phyloP scores from a whole-genome alignment of 2,888 invertebrate genomes.

The Aquatica leii region DNA sequence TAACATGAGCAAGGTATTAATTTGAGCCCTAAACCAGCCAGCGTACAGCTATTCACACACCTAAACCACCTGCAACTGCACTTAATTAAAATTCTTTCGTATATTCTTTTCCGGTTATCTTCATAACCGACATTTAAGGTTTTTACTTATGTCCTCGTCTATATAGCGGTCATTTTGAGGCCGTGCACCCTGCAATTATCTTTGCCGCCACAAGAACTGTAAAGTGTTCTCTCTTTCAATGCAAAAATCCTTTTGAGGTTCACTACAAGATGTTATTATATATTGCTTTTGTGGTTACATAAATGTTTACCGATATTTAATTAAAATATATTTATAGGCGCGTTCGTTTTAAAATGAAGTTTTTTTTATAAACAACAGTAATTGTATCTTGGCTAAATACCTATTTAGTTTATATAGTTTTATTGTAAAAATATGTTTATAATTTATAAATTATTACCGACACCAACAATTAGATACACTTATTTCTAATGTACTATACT shows the following conservation, averaged over 20 bases:
- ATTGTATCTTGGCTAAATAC: too few relatives aligned
- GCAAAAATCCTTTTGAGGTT: background rate
- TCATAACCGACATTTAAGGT: slow-evolving; percentile 40
- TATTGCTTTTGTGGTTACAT: too few relatives aligned
- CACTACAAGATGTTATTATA: too few relatives aligned
- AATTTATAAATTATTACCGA: too few relatives aligned
- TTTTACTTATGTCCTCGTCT: slow-evolving; percentile 40
- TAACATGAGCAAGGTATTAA: slow-evolving; percentile 47
- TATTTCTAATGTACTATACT: too few relatives aligned
- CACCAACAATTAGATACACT: too few relatives aligned
- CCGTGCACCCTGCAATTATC: slow-evolving; percentile 34
- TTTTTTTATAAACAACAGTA: too few relatives aligned
- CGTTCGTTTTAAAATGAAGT: too few relatives aligned
- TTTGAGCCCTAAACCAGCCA: slow-evolving; percentile 39
- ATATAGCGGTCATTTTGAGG: slow-evolving; percentile 35
- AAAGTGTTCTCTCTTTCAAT: slow-evolving; percentile 14
- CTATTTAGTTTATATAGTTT: too few relatives aligned
- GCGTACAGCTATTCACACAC: slow-evolving; percentile 31
- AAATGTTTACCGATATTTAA: too few relatives aligned
- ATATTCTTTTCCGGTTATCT: slow-evolving; percentile 44
- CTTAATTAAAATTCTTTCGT: slow-evolving; percentile 48
- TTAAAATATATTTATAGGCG: too few relatives aligned
- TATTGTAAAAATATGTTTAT: too few relatives aligned
- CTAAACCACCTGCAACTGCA: slow-evolving; percentile 37
- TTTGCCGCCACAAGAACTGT: slow-evolving; percentile 31